Evolutionary conservation across 2,888 invertebrate genomes (phyloP), one percentile per base, ranked within the genome.

Genomic region (Ptychoptera albimana): DNA sequence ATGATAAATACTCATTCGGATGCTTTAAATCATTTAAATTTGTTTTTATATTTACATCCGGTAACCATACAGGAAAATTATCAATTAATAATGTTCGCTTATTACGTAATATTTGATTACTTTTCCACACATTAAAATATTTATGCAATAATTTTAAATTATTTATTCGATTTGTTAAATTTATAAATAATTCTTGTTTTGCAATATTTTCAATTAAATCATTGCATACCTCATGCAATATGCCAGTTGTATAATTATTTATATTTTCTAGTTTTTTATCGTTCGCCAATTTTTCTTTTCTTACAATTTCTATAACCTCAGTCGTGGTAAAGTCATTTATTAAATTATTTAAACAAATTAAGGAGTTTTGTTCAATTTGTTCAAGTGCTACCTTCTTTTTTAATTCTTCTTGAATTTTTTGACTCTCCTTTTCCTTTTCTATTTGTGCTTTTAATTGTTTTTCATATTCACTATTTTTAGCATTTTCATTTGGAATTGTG

Each of bases 1-100:
- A 55, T 0, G 66, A 5, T 23, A 23, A 23, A 23, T 7, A 23
- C 7, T 23, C 23, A 23, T 23, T 23, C 7, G 59, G 53, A 8
- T 57, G 57, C 40, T 63, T 61, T 1, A 72, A 50, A 45, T 65
- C 63, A 34, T 56, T 4, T 35, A 12, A 14, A 31, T 32, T 11
- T 14, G 44, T 32, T 15, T n/a, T 47, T 5, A 57, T 48, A 1
- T 52, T 50, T 37, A 56, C 55, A 1, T 60, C 59, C n/a, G 68
- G 67, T 12, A 73, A 55, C 70, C 73, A 75, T 2, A 73, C 57
- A 0, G 76, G 75, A 34, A 71, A 69, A 39, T 66, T 64, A 41
- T 72, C 70, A 31, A 76, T 59, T 0, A 72, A 68, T 47, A 66
- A 64, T 8, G 72, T 64, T 50, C 69, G 71, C 14, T 64, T 54